Base-by-base conservation (phyloP, 2,113 vertebrate genomes). In the Microcebus tavaratra region DNA sequence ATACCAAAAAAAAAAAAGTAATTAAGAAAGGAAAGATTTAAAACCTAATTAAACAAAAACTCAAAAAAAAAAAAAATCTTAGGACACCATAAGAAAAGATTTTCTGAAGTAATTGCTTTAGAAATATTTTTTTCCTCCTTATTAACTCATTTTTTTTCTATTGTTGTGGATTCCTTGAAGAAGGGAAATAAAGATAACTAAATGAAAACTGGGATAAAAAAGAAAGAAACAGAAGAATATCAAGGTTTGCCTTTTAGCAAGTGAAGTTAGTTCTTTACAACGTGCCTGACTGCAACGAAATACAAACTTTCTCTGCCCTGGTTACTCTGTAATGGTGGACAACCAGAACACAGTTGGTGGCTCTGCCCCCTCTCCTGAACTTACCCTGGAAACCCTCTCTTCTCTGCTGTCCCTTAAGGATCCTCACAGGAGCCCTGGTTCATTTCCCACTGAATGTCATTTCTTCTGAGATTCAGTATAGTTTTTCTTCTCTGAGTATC, bases 11-110 rank as follows among this genome's bases (percentile, higher is more conserved):
- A 78, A 78, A 78, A 98, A 98, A 97, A 89, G 98, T 98, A 98
- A 99, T 98, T 99, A 98, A 98, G 96, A 98, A 98, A 98, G 97
- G 98, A 98, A 98, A 99, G 98, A 97, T 99, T 98, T 98, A 97
- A 98, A 98, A 98, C 89, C 94, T 98, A 98, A 98, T 98, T 98
- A 98, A 98, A 98, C 90, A 98, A 98, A 97, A 98, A 80, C 75
- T 97, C 63, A 94, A 97, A 96, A 96, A 80, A 98, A 80, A 98
- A 98, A 94, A 65, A 90, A 96, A 87, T 42, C 73, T 88, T 97
- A 94, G 97, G 90, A 57, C 94, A 97, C 59, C 88, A 68, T 31
- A 81, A 98, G 93, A 79, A 80, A 98, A 90, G 90, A 97, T 95
- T 96, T 97, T 97, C 94, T 93, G 76, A 95, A 96, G 61, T 86